Conservation (phyloP, 1,140 invertebrate species). For the Pseudomyrmex cubaensis region DNA sequence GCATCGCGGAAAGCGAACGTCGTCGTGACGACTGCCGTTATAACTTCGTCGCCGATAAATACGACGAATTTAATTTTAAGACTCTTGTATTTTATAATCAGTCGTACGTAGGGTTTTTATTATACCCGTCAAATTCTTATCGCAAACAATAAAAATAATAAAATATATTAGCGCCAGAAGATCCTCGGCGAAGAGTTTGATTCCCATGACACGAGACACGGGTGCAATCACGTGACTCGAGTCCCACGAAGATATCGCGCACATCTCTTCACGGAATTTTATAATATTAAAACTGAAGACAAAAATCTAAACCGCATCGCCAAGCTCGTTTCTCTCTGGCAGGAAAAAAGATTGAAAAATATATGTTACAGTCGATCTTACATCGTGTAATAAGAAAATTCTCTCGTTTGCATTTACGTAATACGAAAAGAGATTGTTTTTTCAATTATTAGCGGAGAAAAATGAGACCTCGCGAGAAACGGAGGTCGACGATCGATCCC, state of each 20-base stretch:
- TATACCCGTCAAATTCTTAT: too few relatives aligned
- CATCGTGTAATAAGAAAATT: not conserved
- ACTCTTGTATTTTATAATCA: too few relatives aligned
- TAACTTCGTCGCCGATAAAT: conserved; percentile 13
- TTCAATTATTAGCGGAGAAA: conserved; percentile 7
- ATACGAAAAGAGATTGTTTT: not conserved
- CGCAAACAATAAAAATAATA: too few relatives aligned
- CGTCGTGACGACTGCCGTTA: conserved; percentile 18
- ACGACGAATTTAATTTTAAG: too few relatives aligned
- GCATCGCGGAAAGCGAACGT: conserved; percentile 10
- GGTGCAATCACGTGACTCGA: conserved; percentile 14
- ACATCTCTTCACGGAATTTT: conserved; percentile 36
- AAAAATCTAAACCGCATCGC: not conserved
- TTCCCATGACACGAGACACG: conserved; percentile 27
- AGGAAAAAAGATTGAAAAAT: too few relatives aligned
- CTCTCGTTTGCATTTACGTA: not conserved
- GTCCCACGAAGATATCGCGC: conserved; percentile 35
- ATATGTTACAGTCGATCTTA: too few relatives aligned
- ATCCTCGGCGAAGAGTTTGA: conserved; percentile 15
- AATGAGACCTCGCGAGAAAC: not conserved
- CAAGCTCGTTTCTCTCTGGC: not conserved
- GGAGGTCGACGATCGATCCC: not conserved
- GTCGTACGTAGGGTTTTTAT: too few relatives aligned
- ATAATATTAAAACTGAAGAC: not conserved
- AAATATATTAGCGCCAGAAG: too few relatives aligned